A percentile compares a stretch with the other conserved stretches of the same genome.
Evolutionary conservation across 2,888 invertebrate species (phyloP).

Genomic region (Odontothrips loti): DNA sequence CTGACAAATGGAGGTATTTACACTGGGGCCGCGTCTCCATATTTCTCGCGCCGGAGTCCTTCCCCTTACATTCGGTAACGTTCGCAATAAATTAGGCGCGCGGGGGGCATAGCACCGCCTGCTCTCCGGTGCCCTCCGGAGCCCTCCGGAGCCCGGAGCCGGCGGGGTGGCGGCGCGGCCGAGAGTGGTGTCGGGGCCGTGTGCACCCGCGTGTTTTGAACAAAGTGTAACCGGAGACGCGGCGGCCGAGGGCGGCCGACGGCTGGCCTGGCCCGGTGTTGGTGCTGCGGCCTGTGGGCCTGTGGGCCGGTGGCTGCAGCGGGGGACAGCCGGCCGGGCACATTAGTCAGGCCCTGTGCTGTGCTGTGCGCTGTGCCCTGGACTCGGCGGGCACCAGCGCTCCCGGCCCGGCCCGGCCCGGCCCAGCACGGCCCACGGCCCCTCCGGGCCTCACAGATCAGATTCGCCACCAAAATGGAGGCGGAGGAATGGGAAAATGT

Average conservation of each 20-base stretch:
- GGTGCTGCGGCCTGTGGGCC: too few relatives aligned
- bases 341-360: background rate
- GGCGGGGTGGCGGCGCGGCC: too few relatives aligned
- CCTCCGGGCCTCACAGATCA: background rate
- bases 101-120: background rate
- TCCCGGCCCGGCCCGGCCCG: background rate
- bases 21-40: constrained; percentile 9
- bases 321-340: background rate
- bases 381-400: too few relatives aligned
- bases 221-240: constrained; percentile 19
- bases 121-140: too few relatives aligned
- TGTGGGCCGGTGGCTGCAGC: background rate
- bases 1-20: constrained; percentile 22
- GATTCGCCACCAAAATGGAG: too few relatives aligned
- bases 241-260: background rate
- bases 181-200: background rate
- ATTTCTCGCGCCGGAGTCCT: constrained; percentile 12
- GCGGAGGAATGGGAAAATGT: too few relatives aligned
- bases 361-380: too few relatives aligned
- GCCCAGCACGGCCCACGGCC: background rate
- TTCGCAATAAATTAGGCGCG: constrained; percentile 13
- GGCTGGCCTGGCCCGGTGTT: too few relatives aligned
- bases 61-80: constrained; percentile 7
- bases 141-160: too few relatives aligned
- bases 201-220: constrained; percentile 17